Evolutionary conservation across 2,113 vertebrate genomes (phyloP).

Genomic region (Tragelaphus strepsiceros): DNA sequence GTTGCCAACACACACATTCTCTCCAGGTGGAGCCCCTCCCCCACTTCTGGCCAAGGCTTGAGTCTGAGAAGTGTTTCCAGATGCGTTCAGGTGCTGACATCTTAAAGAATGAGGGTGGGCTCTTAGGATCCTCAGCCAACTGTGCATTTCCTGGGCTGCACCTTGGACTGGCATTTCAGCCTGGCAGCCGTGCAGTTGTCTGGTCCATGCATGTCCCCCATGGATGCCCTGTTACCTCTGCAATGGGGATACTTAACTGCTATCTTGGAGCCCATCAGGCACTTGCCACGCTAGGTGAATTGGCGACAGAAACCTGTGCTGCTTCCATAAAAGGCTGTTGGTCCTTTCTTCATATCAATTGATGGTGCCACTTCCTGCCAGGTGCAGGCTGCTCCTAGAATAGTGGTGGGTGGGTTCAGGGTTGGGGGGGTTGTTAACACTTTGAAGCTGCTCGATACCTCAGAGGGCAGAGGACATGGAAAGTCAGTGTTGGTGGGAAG

Average conservation of each 20-base stretch:
- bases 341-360: slow-evolving; percentile 19
- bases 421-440: background rate
- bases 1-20: background rate
- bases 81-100: background rate
- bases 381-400: background rate
- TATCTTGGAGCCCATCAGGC: slow-evolving; percentile 51
- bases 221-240: background rate
- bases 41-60: background rate
- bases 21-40: slow-evolving; percentile 18
- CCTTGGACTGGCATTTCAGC: background rate
- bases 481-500: background rate
- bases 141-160: background rate
- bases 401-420: background rate
- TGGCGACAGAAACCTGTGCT: slow-evolving; percentile 38
- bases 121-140: background rate
- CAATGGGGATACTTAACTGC: slow-evolving; percentile 44
- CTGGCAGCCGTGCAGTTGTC: rapidly evolving
- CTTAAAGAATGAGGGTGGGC: background rate
- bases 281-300: slow-evolving; percentile 11
- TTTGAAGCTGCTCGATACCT: background rate
- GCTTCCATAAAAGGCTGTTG: background rate
- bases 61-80: slow-evolving; percentile 30
- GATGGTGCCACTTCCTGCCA: background rate
- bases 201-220: background rate
- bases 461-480: too few relatives aligned